Evolutionary conservation across 2,113 vertebrate genomes (phyloP).

Genomic region (Brevimyrus niger): DNA sequence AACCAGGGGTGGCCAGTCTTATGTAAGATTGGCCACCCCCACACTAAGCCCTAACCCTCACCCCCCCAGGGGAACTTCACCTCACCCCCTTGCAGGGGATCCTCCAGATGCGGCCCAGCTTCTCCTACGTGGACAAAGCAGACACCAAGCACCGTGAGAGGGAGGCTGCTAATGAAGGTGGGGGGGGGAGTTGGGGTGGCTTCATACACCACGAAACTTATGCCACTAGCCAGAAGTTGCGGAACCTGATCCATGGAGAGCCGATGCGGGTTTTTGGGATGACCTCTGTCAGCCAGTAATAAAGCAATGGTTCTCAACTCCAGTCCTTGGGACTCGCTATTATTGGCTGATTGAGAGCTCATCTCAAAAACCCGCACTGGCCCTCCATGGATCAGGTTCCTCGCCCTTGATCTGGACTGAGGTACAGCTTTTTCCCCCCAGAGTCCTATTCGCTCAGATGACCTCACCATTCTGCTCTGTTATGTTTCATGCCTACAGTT

Average conservation of each 20-base stretch:
- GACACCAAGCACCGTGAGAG: slow-evolving; percentile 88
- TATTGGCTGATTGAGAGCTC: neutral
- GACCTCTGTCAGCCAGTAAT: neutral
- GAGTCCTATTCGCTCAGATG: neutral
- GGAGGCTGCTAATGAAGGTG: slow-evolving; percentile 90
- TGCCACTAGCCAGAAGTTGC: neutral
- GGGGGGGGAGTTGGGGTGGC: neutral
- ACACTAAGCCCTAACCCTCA: no score
- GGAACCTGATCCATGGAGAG: neutral
- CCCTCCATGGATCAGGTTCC: neutral
- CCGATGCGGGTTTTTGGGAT: neutral
- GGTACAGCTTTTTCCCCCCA: neutral
- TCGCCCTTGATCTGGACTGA: neutral
- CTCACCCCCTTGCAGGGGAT: slow-evolving; percentile 91
- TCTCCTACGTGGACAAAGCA: slow-evolving; percentile 91
- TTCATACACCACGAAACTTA: neutral
- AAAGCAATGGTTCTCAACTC: neutral
- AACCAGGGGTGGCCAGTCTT: no score
- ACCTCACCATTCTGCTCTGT: neutral
- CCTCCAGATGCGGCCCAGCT: slow-evolving; percentile 92
- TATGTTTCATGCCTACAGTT: neutral
- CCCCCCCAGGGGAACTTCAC: slow-evolving; percentile 81
- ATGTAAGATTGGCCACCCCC: no score
- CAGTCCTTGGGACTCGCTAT: neutral
- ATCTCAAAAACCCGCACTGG: neutral